Percentiles rank a stretch among this genome's conserved stretches.
These are phyloP conservation scores for Lamellibrachia satsuma DNA, from an alignment of 2,888 invertebrate genomes.

Conservation along the genomic window DNA sequence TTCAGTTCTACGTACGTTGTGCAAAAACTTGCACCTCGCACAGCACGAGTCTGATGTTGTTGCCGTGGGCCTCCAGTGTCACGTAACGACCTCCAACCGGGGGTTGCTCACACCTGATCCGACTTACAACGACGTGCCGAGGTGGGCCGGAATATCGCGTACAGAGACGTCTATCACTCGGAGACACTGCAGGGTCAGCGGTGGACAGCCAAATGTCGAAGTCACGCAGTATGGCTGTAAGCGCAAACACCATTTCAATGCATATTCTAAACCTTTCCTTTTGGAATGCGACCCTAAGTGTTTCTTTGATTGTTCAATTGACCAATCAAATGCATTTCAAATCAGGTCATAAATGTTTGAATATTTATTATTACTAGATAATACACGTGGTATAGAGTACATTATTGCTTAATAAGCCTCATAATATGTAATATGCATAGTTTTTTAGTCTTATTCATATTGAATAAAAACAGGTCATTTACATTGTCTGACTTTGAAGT, in stretches of 20 bases:
- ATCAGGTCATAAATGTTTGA: too few relatives aligned
- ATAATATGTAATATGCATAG: too few relatives aligned
- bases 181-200: background rate
- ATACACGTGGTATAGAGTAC: too few relatives aligned
- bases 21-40: slow-evolving; percentile 3
- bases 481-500: too few relatives aligned
- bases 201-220: background rate
- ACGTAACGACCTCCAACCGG: background rate
- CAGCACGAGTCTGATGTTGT: background rate
- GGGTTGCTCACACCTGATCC: background rate
- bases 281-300: too few relatives aligned
- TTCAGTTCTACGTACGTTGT: background rate
- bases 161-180: background rate
- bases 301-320: too few relatives aligned
- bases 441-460: too few relatives aligned
- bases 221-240: background rate
- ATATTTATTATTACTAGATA: too few relatives aligned
- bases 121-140: background rate
- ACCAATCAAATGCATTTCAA: too few relatives aligned
- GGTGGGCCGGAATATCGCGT: background rate
- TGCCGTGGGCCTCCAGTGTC: background rate
- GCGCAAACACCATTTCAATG: background rate
- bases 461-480: too few relatives aligned
- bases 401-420: too few relatives aligned
- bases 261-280: too few relatives aligned